Evolutionary conservation across 2,113 vertebrate genomes (phyloP), one percentile per base, ranked within the genome.

Genomic region (Channa maculata): DNA sequence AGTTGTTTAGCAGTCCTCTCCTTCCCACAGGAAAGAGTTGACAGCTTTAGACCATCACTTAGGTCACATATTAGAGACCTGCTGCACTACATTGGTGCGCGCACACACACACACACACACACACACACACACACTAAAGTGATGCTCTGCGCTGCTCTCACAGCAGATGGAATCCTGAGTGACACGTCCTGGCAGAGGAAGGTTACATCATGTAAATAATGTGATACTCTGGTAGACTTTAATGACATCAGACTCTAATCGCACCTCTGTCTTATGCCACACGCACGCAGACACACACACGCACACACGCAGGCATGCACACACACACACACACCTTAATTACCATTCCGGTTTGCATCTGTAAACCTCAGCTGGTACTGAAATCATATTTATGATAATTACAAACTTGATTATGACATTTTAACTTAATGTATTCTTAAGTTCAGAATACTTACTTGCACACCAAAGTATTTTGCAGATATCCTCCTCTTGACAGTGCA

Each of bases 151-250:
- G 70, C 43, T 57, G 57, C 49, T 48, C 45, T 62, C 72, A 43
- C 70, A 87, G 79, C 91, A 91, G 87, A 92, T 88, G 86, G 87
- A 90, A 73, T 77, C 82, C 78, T 88, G 81, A 88, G 82, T 91
- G 92, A 91, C 89, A 88, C 67, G 80, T 83, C 77, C 88, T 89
- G 88, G 84, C 88, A 88, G 74, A 79, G 68, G 84, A 86, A 89
- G 88, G 89, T 91, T 91, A 90, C 84, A 88, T 88, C 86, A 88
- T 91, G 89, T 91, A 90, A 91, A 90, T 90, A 92, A 91, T 73
- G 84, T 72, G 82, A 80, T 79, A 78, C 83, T 66, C 71, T 79
- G 83, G 75, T 85, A 89, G 83, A 85, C 80, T 90, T 88, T 91
- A 89, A 89, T 88, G 85, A 86, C 82, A 88, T 86, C 83, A 92